Base-by-base conservation (phyloP, 2,113 vertebrate species). In the Albula glossodonta region DNA sequence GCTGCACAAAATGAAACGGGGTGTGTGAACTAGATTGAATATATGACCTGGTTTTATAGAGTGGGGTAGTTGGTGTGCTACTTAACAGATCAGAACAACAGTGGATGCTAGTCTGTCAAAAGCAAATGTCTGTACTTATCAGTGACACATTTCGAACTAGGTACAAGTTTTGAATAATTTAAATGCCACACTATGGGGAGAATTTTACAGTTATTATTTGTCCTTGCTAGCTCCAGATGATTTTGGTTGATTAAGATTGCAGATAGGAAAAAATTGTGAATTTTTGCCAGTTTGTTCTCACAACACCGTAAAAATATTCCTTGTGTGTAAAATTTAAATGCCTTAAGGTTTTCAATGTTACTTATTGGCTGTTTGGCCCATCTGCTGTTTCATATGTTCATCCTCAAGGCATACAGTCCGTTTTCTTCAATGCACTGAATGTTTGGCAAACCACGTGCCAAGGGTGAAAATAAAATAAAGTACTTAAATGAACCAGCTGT, bases 1-100 rank as follows among this genome's bases (percentile, higher is more conserved):
- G 85, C 87, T 5, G 56, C 0, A 86, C 83, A 31, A 17, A 83
- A 41, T 83, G 89, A 78, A 87, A 91, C 84, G 82, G 90, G 87
- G 84, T 90, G 88, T 86, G 92, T 94, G 94, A 95, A 94, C 93
- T 94, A 95, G 93, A 96, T 94, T 92, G 90, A 95, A 94, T 92
- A 83, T 92, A 89, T 93, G 90, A 92, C 91, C 93, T 94, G 94
- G 92, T 93, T 91, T 89, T 11, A 77, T 84, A 74, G 74, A 80
- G 89, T 82, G 87, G 49, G 25, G 70, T 63, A 78, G 66, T 82
- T 7, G 88, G 31, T 41, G 31, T 41, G 31, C 31, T 83, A 49
- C 31, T 87, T 48, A 66, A 17, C 17, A 51, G 83, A 25, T 50
- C 48, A 74, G 80, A 52, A 2, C 5, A 50, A 60, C 11, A 57